Base-by-base conservation (phyloP, 2,113 vertebrate species). In the Scomber japonicus region DNA sequence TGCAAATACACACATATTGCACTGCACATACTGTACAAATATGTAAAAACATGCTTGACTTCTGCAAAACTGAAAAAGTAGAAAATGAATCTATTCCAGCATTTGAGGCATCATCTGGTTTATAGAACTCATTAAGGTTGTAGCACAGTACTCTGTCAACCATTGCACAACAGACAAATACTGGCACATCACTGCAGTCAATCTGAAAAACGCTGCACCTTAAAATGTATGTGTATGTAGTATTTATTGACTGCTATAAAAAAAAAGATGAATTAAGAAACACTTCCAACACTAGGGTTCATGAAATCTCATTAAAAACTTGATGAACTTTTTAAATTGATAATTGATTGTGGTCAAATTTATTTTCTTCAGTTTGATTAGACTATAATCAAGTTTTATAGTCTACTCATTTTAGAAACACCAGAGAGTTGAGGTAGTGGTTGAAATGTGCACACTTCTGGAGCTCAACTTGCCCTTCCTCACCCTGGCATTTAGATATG, bases 101-200 rank as follows among this genome's bases (percentile, higher is more conserved):
- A 61, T 75, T 53, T 66, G 67, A 75, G 71, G 59, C 19, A 80
- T 70, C 4, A 17, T 46, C 78, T 68, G 21, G 49, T 54, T 75
- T 48, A 17, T 17, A 64, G 14, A 74, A 44, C 7, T 35, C 50
- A 74, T 82, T 69, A 82, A 83, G 59, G 64, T 44, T 30, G 48
- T 14, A 62, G 49, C 54, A 16, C 40, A 24, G 19, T 69, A 11
- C 57, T 71, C 17, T 40, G 35, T 44, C 21, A 0, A 53, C 50
- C 45, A 62, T 35, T 63, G 4, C 67, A 60, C 11, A 75, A 71
- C 69, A 55, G 14, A 44, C 4, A 75, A 21, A 21, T n/a, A 4
- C 21, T n/a, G 44, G 65, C 4, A 68, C 0, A 0, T 50, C 46
- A 44, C 35, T 35, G 48, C 48, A 0, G 49, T 64, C 65, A 53